A percentile compares a stretch with the other conserved stretches of the same genome.
phyloP scores from a whole-genome alignment of 2,113 vertebrate genomes.

The Alaudala cheleensis region DNA sequence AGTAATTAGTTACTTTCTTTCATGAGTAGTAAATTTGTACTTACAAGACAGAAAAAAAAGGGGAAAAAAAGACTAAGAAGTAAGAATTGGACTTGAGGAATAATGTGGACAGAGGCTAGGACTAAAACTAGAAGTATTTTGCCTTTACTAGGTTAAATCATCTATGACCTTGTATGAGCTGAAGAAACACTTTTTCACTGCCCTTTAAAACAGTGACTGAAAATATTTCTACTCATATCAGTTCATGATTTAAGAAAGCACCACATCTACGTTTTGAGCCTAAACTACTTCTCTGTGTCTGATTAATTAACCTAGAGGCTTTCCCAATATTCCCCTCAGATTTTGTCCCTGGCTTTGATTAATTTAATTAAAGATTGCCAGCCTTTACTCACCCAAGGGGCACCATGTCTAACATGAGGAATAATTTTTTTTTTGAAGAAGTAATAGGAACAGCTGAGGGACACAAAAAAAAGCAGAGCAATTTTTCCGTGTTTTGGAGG shows the following conservation, averaged over 20 bases:
- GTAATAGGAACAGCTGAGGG: background rate
- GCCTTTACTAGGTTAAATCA: background rate
- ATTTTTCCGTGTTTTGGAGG: background rate
- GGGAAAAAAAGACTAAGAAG: background rate
- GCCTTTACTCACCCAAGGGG: conserved; percentile 49
- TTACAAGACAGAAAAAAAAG: background rate
- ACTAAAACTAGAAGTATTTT: background rate
- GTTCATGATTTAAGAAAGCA: background rate
- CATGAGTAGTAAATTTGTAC: background rate
- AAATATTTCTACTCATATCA: conserved; percentile 4
- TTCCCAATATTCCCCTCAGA: conserved; percentile 56
- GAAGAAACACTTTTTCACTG: background rate
- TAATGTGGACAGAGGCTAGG: background rate
- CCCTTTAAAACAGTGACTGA: background rate
- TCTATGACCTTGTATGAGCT: background rate
- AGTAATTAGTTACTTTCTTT: background rate
- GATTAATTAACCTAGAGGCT: conserved; percentile 66
- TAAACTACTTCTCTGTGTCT: conserved; percentile 53
- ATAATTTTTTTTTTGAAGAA: conserved; percentile 39
- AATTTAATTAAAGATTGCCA: conserved; percentile 68
- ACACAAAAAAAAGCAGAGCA: background rate
- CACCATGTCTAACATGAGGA: conserved; percentile 25
- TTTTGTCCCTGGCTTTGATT: conserved; percentile 65
- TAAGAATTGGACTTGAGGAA: background rate
- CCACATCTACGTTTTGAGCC: background rate